A percentile compares a stretch with the other conserved stretches of the same genome.
These are phyloP conservation scores for Zaprionus lachaisei DNA, from an alignment of 1,140 invertebrate species.

Conservation along the genomic window DNA sequence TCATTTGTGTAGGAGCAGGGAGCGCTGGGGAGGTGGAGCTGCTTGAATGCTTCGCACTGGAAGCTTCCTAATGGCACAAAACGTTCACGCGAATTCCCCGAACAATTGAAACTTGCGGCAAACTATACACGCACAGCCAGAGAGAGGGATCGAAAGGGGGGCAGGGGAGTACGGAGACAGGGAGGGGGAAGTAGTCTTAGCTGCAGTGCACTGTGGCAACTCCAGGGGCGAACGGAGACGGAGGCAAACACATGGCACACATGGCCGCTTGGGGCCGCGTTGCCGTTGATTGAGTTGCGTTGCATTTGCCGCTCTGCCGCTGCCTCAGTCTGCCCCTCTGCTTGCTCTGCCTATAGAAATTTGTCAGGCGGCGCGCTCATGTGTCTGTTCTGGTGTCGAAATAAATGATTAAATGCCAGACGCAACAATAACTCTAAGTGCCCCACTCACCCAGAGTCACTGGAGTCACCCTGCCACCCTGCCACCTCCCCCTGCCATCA, in stretches of 20 bases:
- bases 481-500: not conserved
- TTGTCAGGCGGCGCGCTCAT: constrained; percentile 1
- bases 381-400: constrained; percentile 36
- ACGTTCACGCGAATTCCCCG: constrained; percentile 68
- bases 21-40: not conserved
- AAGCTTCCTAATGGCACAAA: constrained; percentile 66
- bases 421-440: constrained; percentile 68
- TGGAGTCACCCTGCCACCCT: not conserved
- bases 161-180: not conserved
- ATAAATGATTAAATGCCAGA: constrained; percentile 53
- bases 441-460: constrained; percentile 17
- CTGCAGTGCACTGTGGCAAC: not conserved
- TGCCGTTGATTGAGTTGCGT: constrained; percentile 54
- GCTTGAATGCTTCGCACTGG: constrained; percentile 20
- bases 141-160: not conserved
- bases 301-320: constrained; percentile 28
- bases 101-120: constrained; percentile 71
- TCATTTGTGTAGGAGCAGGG: not conserved
- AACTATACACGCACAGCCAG: constrained; percentile 10
- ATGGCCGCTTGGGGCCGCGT: constrained; percentile 35
- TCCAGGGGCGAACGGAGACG: too few species aligned
- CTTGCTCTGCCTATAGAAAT: not conserved
- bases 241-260: not conserved
- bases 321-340: not conserved
- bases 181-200: not conserved